Evolutionary conservation across 2,113 vertebrate species (phyloP).

Genomic region (Panurus biarmicus): DNA sequence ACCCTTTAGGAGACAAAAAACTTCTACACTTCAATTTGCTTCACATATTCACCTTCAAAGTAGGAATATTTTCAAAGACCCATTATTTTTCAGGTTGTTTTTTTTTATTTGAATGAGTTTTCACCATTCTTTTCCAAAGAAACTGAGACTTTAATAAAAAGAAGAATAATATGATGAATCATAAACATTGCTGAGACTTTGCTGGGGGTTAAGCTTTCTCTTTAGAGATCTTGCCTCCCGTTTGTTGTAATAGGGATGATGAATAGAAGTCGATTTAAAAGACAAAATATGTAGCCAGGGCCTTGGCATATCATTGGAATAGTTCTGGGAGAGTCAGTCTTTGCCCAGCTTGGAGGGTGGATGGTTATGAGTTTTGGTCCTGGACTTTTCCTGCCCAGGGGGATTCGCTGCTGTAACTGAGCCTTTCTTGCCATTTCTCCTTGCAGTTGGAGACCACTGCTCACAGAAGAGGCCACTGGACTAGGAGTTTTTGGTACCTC

Average conservation of each 20-base stretch:
- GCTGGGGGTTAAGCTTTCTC: neutral
- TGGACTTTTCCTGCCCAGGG: neutral
- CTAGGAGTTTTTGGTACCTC: no score
- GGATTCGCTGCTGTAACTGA: neutral
- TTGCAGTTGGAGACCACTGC: neutral
- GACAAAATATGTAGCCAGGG: neutral
- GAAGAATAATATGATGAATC: neutral
- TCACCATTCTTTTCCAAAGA: neutral
- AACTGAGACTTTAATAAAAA: neutral
- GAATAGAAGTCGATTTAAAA: neutral
- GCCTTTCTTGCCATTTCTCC: neutral
- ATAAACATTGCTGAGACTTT: neutral
- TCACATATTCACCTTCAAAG: neutral
- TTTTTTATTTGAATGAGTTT: neutral
- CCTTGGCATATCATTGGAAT: neutral
- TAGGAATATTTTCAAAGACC: neutral
- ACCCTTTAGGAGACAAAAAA: neutral
- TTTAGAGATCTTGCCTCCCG: neutral
- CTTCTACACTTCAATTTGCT: neutral
- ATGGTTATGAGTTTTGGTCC: neutral
- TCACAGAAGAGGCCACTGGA: accelerated
- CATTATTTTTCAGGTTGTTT: neutral
- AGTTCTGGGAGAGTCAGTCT: neutral
- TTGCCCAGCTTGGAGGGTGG: accelerated
- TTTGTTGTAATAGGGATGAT: neutral